Evolutionary conservation across 2,113 vertebrate genomes (phyloP), one percentile per base, ranked within the genome.

Genomic region (Synchiropus splendidus): DNA sequence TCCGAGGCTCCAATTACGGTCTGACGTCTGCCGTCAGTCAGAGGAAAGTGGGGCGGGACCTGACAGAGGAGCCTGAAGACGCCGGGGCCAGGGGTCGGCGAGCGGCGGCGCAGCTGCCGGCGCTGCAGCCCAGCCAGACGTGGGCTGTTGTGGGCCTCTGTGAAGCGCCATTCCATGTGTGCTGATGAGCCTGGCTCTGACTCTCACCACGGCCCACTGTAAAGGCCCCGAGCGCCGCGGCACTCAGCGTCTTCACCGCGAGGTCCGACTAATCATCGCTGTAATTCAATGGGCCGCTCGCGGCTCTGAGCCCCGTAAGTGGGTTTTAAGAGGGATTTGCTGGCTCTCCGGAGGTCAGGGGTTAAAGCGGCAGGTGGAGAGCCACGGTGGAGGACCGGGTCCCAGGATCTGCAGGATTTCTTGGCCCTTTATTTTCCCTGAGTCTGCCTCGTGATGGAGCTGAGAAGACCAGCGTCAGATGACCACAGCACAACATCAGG

Each of bases 111-210:
- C 10, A 14, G 43, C 43, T 13, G 4, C 2, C 8, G 12, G 16
- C 16, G 56, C 72, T 75, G 53, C 60, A 56, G 67, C 45, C 67
- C 70, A 73, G 60, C 55, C 75, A 60, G 64, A 66, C 57, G 43
- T 18, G 45, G 66, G 61, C 67, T 69, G 58, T 71, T 67, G 66
- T 78, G 72, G 64, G 42, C 77, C 80, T 80, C 75, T 80, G 78
- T 80, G 77, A 82, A 80, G 80, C 80, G 72, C 72, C 75, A 80
- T 80, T 82, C 79, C 73, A 78, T 80, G 77, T 82, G 75, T 78
- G 70, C 78, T 80, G 74, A 77, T 78, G 71, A 68, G 54, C 50
- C 42, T 42, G 39, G 43, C 51, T 51, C 66, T 80, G 66, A 74
- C 77, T 80, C 76, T 45, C 51, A 44, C 35, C n/a, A 39, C 27